phyloP scores from a whole-genome alignment of 2,113 vertebrate genomes.

The Nyctibius bracteatus region DNA sequence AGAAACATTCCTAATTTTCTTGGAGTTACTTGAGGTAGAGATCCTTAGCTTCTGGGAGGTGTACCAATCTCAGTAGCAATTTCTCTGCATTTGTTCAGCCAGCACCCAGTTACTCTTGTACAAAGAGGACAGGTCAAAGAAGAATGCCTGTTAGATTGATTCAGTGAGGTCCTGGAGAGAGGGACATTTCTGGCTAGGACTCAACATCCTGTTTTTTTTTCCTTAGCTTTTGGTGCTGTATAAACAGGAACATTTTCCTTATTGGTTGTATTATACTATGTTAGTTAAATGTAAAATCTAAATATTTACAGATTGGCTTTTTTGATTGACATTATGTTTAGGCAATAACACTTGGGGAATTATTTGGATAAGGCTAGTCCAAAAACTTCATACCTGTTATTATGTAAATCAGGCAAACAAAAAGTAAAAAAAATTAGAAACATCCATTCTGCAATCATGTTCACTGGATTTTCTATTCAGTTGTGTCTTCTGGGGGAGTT shows the following conservation, averaged over 20 bases:
- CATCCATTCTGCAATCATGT: rapidly evolving
- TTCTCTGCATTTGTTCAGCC: not conserved
- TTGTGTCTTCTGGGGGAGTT: not conserved
- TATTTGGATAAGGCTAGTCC: not conserved
- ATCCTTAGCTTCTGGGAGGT: not conserved
- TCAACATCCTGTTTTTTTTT: not conserved
- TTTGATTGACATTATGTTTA: not conserved
- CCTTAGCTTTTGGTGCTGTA: not conserved
- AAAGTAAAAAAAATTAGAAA: not conserved
- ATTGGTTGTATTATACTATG: rapidly evolving
- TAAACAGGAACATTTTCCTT: not conserved
- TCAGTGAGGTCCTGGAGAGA: not conserved
- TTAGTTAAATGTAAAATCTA: not conserved
- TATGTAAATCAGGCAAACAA: not conserved
- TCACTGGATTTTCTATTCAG: not conserved
- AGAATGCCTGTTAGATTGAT: not conserved
- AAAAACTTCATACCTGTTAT: not conserved
- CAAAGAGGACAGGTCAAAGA: not conserved
- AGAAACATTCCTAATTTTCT: not conserved
- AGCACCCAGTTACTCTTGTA: not conserved
- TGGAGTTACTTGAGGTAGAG: not conserved
- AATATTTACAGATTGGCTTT: not conserved
- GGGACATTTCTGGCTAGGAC: not conserved
- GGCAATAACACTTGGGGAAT: not conserved
- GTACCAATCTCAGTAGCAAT: not conserved